These are phyloP conservation scores for Arctia plantaginis DNA, from an alignment of 2,888 invertebrate genomes.

Conservation along the genomic window DNA sequence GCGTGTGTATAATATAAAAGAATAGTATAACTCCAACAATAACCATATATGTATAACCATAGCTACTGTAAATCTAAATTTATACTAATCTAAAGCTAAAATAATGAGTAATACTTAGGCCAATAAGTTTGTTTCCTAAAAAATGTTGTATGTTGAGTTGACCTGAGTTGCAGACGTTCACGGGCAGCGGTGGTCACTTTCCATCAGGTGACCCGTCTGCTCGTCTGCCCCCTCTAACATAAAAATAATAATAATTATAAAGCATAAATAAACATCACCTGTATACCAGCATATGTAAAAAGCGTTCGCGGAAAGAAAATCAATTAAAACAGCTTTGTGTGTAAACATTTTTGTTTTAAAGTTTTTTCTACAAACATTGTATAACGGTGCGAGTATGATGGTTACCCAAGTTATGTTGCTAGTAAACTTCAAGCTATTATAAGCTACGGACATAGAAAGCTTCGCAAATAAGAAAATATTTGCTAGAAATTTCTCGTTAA, in stretches of 20 bases:
- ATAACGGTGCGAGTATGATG: background rate
- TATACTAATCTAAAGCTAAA: too few species aligned
- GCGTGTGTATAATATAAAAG: too few species aligned
- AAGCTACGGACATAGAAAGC: background rate
- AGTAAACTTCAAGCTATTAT: constrained; percentile 5
- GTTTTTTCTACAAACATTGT: background rate
- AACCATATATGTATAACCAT: too few species aligned
- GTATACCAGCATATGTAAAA: background rate
- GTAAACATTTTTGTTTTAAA: background rate
- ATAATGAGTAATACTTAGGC: background rate
- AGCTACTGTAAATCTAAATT: too few species aligned
- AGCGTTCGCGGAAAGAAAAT: background rate
- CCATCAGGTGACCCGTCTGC: too few species aligned
- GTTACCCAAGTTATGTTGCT: background rate
- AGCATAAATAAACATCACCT: background rate
- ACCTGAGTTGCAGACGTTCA: too few species aligned
- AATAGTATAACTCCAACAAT: too few species aligned
- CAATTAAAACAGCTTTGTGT: background rate
- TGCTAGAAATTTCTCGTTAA: constrained; percentile 4
- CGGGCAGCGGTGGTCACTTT: too few species aligned
- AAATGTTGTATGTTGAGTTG: too few species aligned
- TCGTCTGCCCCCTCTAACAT: too few species aligned
- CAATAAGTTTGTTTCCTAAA: too few species aligned
- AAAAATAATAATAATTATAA: background rate
- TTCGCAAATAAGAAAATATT: constrained; percentile 5